phyloP scores from a whole-genome alignment of 2,888 invertebrate genomes.

The Coelopa pilipes region DNA sequence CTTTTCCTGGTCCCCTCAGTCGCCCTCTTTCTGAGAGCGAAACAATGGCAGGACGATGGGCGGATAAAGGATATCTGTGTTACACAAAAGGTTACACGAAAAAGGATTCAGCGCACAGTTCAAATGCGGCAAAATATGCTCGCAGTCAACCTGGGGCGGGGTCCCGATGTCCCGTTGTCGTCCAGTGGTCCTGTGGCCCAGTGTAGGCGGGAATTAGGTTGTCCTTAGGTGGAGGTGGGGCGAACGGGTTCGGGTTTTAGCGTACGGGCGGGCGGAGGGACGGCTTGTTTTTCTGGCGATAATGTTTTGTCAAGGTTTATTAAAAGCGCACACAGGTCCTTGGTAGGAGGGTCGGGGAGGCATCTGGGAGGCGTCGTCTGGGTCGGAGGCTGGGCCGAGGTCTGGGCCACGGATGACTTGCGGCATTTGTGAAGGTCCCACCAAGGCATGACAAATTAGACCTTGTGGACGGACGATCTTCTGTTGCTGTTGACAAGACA shows the following conservation, averaged over 20 bases:
- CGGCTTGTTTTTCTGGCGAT: background rate
- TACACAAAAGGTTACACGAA: slow-evolving; percentile 7
- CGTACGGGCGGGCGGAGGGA: background rate
- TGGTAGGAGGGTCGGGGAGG: too few species aligned
- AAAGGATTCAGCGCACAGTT: slow-evolving; percentile 19
- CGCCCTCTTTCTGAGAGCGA: background rate
- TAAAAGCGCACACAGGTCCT: slow-evolving; percentile 1
- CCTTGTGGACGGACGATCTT: background rate
- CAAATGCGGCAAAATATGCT: slow-evolving; percentile 15
- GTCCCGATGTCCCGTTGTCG: too few species aligned
- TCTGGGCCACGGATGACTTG: background rate
- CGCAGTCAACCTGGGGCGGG: background rate
- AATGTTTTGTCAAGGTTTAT: slow-evolving; percentile 18
- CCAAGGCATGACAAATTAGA: slow-evolving; percentile 9
- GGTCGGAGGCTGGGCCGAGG: background rate
- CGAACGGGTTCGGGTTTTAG: background rate
- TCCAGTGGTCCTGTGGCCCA: too few species aligned
- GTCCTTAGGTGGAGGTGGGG: background rate
- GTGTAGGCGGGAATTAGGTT: too few species aligned
- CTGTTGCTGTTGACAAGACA: slow-evolving; percentile 9
- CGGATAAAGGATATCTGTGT: background rate
- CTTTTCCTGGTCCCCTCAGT: too few species aligned
- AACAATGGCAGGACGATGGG: background rate
- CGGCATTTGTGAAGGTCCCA: background rate
- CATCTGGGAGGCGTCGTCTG: background rate